Base-by-base conservation (phyloP, 2,797 vertebrate species). In the Pseudopleuronectes americanus region DNA sequence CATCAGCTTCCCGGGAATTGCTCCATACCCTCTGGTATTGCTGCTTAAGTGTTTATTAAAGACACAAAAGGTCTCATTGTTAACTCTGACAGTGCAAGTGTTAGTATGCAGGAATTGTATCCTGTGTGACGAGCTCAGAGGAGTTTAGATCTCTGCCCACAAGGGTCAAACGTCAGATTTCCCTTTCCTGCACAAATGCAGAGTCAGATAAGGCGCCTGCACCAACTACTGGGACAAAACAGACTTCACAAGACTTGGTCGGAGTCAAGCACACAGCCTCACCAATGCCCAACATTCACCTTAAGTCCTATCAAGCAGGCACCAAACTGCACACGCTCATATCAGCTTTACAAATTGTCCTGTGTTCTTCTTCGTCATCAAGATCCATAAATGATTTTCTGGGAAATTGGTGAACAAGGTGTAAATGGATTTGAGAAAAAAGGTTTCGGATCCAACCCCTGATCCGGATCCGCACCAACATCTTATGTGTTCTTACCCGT, bases 161-260 rank as follows among this genome's bases (percentile, higher is more conserved):
- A 12, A 52, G 49, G 49, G 62, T 80, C 47, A 76, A 36, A 82
- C 28, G 48, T 53, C 73, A 60, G 28, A 64, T 76, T 79, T 86
- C 80, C 80, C 74, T 53, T 87, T 84, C 55, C 58, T 57, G 26
- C 70, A 45, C 22, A 62, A 79, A 76, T 59, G 76, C 74, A 65
- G 45, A 58, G 21, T 84, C 67, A 22, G 71, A 63, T 56, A 58
- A 69, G 16, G 21, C 69, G 60, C 53, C 23, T 6, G 6, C 9
- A 38, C 17, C 31, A 26, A 16, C 38, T 41, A 24, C 45, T 38
- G 26, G 17, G 53, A 48, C 2, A 12, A 68, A 43, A n/a, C 54
- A 48, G 55, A 47, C 33, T 49, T 64, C 23, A 1, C 8, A 13
- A 2, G 36, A 38, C 12, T 13, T 3, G 36, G 3, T 12, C 36